Evolutionary conservation across 2,797 vertebrate genomes (phyloP).

Genomic region (Muraenolepis orangiensis): DNA sequence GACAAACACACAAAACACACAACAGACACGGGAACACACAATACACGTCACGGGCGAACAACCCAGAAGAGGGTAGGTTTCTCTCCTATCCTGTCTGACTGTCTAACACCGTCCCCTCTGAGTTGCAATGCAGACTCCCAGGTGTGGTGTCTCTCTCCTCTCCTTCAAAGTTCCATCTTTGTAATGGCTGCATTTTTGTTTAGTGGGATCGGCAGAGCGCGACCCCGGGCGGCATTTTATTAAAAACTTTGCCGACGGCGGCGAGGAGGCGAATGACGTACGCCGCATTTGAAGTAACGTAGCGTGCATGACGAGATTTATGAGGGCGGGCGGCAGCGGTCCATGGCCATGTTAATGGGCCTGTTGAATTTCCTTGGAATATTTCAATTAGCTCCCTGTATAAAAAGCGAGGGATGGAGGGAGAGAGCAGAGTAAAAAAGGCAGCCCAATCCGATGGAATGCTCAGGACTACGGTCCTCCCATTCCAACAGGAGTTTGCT

Average conservation of each 20-base stretch:
- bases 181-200: no score
- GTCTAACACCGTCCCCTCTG: background rate
- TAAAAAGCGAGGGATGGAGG: background rate
- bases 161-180: background rate
- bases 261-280: background rate
- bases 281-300: background rate
- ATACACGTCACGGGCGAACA: no score
- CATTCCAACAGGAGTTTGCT: background rate
- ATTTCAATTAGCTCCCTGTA: background rate
- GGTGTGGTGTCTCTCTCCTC: background rate
- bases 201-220: no score
- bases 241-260: background rate
- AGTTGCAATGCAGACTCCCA: background rate
- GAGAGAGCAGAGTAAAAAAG: no score
- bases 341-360: background rate
- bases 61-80: no score
- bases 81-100: conserved; percentile 1
- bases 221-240: no score
- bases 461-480: no score
- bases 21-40: background rate
- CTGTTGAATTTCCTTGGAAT: background rate
- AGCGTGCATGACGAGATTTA: background rate
- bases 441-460: no score
- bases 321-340: no score
- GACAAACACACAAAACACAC: background rate